Evolutionary conservation across 2,888 invertebrate species (phyloP).

Genomic region (Drosophila eohydei): DNA sequence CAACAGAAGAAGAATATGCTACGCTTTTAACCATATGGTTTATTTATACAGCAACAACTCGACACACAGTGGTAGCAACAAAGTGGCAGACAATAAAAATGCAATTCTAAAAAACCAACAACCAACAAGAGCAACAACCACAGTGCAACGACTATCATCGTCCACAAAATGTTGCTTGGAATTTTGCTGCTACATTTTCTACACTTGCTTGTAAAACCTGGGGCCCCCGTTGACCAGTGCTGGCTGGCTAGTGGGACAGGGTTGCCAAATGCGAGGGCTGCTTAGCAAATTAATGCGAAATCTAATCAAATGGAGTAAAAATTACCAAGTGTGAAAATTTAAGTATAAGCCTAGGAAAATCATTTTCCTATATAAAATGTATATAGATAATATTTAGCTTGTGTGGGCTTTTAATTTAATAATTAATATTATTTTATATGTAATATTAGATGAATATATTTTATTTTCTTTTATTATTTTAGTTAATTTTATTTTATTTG

Average conservation of each 20-base stretch:
- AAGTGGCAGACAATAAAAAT: slow-evolving; percentile 79
- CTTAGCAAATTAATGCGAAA: background rate
- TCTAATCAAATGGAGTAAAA: too few relatives aligned
- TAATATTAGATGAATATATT: too few relatives aligned
- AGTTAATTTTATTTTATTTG: background rate
- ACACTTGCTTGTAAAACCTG: slow-evolving; percentile 50
- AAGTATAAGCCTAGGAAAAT: too few relatives aligned
- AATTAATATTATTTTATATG: too few relatives aligned
- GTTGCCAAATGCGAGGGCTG: slow-evolving; percentile 49
- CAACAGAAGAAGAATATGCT: slow-evolving; percentile 66
- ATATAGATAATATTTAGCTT: too few relatives aligned
- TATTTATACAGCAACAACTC: slow-evolving; percentile 71
- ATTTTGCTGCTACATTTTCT: slow-evolving; percentile 65
- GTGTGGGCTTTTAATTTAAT: too few relatives aligned
- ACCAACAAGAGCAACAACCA: slow-evolving; percentile 34
- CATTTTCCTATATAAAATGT: too few relatives aligned
- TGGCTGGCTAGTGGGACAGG: slow-evolving; percentile 16
- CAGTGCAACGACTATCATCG: slow-evolving; percentile 48
- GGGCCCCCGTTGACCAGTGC: slow-evolving; percentile 39
- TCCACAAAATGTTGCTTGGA: slow-evolving; percentile 64
- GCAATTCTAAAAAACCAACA: slow-evolving; percentile 75
- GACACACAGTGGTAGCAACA: slow-evolving; percentile 73
- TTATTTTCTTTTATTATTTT: background rate
- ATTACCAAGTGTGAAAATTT: too few relatives aligned
- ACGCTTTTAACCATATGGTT: slow-evolving; percentile 80